Evolutionary conservation across 2,797 vertebrate genomes (phyloP), one percentile per base, ranked within the genome.

Genomic region (Peromyscus nudipes): DNA sequence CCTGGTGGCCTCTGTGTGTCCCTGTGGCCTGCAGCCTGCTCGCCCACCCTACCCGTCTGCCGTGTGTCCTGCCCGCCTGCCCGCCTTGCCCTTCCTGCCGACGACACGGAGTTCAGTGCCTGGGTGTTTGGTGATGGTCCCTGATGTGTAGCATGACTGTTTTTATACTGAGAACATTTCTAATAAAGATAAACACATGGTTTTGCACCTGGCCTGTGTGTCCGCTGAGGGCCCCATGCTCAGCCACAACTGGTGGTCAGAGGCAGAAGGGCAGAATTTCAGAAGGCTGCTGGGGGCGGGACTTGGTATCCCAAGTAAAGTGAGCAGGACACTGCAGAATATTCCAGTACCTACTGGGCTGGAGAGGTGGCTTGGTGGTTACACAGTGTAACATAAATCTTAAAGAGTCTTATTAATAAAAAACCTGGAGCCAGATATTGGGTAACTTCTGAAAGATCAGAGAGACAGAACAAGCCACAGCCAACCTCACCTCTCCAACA

Each of bases 91-190:
- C 86, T 93, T 31, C 94, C 95, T 88, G 96, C 97, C 10, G 43
- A 97, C 79, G 97, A 98, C 99, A 97, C 98, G 92, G 99, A 99
- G 99, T 99, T 99, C 99, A 99, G 99, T 99, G 99, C 99, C 99
- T 99, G 99, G 99, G 99, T 99, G 99, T 99, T 99, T 99, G 98
- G 97, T 98, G 98, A 99, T 99, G 99, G 99, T 99, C 98, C 98
- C 98, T 98, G 98, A 99, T 98, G 99, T 99, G 99, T 99, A 99
- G 99, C 99, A 99, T 99, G 99, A 99, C 98, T 98, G 99, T 99
- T 99, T 99, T 99, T 99, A 99, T 99, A 99, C 99, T 97, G 31
- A 99, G 99, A 98, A 99, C 98, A 99, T 99, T 99, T 99, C 99
- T 99, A 99, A 99, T 99, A 99, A 99, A 99, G 98, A 99, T 94